Percentiles rank a stretch among this genome's conserved stretches.
These are phyloP conservation scores for Drosophila orena DNA, from an alignment of 1,140 invertebrate species.

Conservation along the genomic window DNA sequence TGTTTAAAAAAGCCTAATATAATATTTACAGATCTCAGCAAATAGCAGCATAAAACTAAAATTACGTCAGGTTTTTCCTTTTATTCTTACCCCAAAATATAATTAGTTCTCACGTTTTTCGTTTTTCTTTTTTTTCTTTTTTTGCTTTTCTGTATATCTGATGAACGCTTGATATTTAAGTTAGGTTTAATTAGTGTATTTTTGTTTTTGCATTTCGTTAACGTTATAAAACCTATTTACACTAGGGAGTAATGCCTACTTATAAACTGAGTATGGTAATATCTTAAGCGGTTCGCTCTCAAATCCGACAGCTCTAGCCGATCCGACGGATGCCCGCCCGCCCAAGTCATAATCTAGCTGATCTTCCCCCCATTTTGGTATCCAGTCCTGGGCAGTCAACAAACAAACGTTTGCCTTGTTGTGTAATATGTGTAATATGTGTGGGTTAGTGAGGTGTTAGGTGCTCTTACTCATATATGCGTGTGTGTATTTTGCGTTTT, in stretches of 20 bases:
- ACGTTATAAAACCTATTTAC: slow-evolving; percentile 72
- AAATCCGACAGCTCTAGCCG: slow-evolving; percentile 20
- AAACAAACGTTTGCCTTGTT: slow-evolving; percentile 29
- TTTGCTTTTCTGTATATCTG: not conserved
- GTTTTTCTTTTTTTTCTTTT: not conserved
- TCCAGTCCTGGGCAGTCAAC: slow-evolving; percentile 25
- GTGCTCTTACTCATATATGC: slow-evolving; percentile 30
- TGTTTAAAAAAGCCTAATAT: slow-evolving; percentile 34
- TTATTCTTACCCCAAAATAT: not conserved
- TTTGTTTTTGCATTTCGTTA: slow-evolving; percentile 41
- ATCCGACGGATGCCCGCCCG: slow-evolving; percentile 10
- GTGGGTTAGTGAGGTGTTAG: slow-evolving; percentile 34
- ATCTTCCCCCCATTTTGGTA: slow-evolving; percentile 10
- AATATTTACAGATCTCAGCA: slow-evolving; percentile 25
- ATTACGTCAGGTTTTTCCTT: slow-evolving; percentile 7
- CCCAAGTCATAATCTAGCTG: slow-evolving; percentile 8
- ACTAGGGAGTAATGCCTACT: slow-evolving; percentile 54
- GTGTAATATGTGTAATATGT: slow-evolving; percentile 9
- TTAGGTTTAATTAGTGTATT: slow-evolving; percentile 17
- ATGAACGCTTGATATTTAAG: slow-evolving; percentile 18
- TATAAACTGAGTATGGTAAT: slow-evolving; percentile 78
- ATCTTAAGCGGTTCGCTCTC: slow-evolving; percentile 68
- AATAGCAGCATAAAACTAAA: slow-evolving; percentile 18
- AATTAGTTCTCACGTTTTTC: not conserved
- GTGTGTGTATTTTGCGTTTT: slow-evolving; percentile 27